Base-by-base conservation (phyloP, 2,888 invertebrate genomes). In the Ornithoptera alexandrae region DNA sequence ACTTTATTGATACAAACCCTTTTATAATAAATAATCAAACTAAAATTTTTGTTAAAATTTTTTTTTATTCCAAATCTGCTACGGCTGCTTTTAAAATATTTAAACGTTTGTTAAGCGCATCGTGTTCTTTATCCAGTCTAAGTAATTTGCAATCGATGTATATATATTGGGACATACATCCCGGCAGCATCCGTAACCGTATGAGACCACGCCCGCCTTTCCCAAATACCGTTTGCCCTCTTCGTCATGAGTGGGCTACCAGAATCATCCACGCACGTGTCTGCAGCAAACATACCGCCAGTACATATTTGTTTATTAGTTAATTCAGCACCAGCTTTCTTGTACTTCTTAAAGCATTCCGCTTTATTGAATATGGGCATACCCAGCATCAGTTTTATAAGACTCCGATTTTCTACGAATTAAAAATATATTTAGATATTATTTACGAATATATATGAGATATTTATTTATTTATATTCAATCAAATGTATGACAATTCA, bases 241-340 rank as follows among this genome's bases (percentile, higher is more conserved):
- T 77, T 86, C 74, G 84, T 89, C 96, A 96, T 96, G 7, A 97
- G 85, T 0, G 97, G 96, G 5, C 96, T 96, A 0, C 97, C 97
- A 0, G 96, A 96, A 76, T 96, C 96, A 0, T 96, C 96, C 20
- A 84, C 93, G 77, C 97, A 97, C 0, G 96, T 95, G 78, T 97
- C 97, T 77, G 95, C 93, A 4, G 94, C 93, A 68, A 88, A 93
- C 56, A 92, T 91, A 0, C 96, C 95, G 3, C 96, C 96, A 12
- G 96, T 96, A 78, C 96, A 96, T 0, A 96, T 78, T 77, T 95
- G 95, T 22, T 89, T 92, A 0, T 93, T 86, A 0, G 89, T 90
- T 46, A 95, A 80, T 1, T 81, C 79, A 0, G 94, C 92, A 0
- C 90, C 91, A 7, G 93, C 83, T 0, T 81, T 76, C 15, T 83